A percentile compares a stretch with the other conserved stretches of the same genome.
Conservation (phyloP, 2,888 invertebrate genomes). For the Cataglyphis cursor region DNA sequence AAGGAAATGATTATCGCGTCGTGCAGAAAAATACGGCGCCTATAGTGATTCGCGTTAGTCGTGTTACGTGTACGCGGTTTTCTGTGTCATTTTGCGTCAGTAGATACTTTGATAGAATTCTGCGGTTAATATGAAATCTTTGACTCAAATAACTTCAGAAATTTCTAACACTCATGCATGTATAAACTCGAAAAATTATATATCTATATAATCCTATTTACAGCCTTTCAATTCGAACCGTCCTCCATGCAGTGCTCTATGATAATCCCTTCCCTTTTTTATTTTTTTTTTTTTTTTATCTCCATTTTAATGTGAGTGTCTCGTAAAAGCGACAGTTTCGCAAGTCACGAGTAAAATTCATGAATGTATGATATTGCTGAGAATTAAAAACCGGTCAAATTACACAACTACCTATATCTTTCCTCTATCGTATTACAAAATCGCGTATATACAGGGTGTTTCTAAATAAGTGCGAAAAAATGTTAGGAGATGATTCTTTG, state of each 20-base stretch:
- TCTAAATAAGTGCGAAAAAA: too few relatives aligned
- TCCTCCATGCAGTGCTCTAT: background rate
- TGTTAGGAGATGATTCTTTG: too few relatives aligned
- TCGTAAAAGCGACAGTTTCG: background rate
- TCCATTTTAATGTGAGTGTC: background rate
- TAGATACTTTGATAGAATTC: constrained; percentile 38
- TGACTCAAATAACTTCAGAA: background rate
- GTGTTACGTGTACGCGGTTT: constrained; percentile 70
- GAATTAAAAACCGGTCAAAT: constrained; percentile 45
- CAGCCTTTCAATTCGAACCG: background rate
- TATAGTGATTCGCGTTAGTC: constrained; percentile 57
- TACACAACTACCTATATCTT: constrained; percentile 9
- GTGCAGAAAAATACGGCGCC: constrained; percentile 15
- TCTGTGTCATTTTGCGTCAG: constrained; percentile 73
- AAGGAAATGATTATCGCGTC: constrained; percentile 14
- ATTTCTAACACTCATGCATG: background rate
- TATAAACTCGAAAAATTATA: constrained; percentile 7
- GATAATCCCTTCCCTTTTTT: background rate
- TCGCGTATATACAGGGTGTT: background rate
- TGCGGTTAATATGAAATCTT: constrained; percentile 21
- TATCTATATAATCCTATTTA: background rate
- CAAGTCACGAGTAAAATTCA: constrained; percentile 31
- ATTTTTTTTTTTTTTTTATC: background rate
- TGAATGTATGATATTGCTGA: constrained; percentile 13
- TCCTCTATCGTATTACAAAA: constrained; percentile 29